Evolutionary conservation across 2,888 invertebrate genomes (phyloP).

Genomic region (Autographa gamma): DNA sequence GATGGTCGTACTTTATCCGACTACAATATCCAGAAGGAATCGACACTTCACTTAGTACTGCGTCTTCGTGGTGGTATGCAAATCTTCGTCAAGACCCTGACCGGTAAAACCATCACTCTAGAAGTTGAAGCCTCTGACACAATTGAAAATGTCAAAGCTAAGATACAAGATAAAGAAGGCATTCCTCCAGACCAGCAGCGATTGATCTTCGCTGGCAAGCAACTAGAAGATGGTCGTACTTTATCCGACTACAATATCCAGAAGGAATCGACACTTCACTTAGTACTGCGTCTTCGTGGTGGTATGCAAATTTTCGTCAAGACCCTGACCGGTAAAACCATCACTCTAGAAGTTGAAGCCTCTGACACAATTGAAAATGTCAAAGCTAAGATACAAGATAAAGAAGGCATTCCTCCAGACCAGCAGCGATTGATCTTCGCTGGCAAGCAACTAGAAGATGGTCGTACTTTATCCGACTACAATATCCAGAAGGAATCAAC

Average conservation of each 20-base stretch:
- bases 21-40: slow-evolving; percentile 53
- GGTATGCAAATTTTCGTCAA: slow-evolving; percentile 68
- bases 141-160: slow-evolving; percentile 50
- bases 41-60: slow-evolving; percentile 40
- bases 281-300: slow-evolving; percentile 61
- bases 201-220: slow-evolving; percentile 51
- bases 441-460: slow-evolving; percentile 65
- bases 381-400: slow-evolving; percentile 64
- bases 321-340: slow-evolving; percentile 63
- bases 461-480: slow-evolving; percentile 61
- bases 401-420: slow-evolving; percentile 65
- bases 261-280: slow-evolving; percentile 59
- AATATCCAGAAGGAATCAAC: slow-evolving; percentile 66
- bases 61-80: slow-evolving; percentile 55
- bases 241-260: slow-evolving; percentile 52
- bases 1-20: slow-evolving; percentile 47
- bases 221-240: slow-evolving; percentile 48
- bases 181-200: slow-evolving; percentile 52
- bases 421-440: slow-evolving; percentile 65
- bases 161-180: slow-evolving; percentile 54
- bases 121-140: slow-evolving; percentile 53
- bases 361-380: slow-evolving; percentile 66
- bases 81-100: slow-evolving; percentile 48
- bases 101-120: slow-evolving; percentile 49
- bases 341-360: slow-evolving; percentile 61